A percentile compares a stretch with the other conserved stretches of the same genome.
Conservation (phyloP, 2,797 vertebrate species). For the Australoheros facetus region DNA sequence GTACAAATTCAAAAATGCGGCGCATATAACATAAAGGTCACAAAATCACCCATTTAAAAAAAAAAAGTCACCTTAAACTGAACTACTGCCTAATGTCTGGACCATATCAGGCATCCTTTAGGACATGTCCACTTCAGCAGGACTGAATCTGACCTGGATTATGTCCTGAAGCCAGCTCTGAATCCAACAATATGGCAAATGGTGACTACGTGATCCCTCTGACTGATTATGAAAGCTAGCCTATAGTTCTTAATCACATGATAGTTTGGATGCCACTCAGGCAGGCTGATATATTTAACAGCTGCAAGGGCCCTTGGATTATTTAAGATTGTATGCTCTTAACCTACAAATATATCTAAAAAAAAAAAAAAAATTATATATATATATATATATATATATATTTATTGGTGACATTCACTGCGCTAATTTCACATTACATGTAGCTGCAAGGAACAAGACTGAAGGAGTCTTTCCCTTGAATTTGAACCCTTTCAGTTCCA, state of each 20-base stretch:
- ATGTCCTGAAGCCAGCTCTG: constrained; percentile 1
- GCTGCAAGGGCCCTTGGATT: constrained; percentile 59
- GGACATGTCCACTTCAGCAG: constrained; percentile 5
- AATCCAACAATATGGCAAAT: neutral
- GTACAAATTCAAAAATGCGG: neutral
- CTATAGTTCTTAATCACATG: constrained; percentile 54
- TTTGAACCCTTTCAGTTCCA: neutral
- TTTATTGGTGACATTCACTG: neutral
- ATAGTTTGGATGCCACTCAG: constrained; percentile 60
- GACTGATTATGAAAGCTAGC: constrained; percentile 26
- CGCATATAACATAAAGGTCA: neutral
- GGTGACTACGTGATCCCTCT: neutral
- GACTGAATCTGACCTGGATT: constrained; percentile 16
- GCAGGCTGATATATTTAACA: constrained; percentile 65
- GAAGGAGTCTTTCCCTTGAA: neutral
- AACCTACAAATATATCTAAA: neutral
- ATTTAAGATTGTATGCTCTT: constrained; percentile 24
- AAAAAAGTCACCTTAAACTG: neutral
- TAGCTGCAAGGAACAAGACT: neutral
- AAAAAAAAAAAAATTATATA: no score
- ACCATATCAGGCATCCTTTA: neutral
- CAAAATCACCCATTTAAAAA: neutral
- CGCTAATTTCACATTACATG: neutral
- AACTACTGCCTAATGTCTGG: neutral
- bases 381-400: no score